Conservation (phyloP, 2,888 invertebrate species). For the Lasioglossum marginatum region DNA sequence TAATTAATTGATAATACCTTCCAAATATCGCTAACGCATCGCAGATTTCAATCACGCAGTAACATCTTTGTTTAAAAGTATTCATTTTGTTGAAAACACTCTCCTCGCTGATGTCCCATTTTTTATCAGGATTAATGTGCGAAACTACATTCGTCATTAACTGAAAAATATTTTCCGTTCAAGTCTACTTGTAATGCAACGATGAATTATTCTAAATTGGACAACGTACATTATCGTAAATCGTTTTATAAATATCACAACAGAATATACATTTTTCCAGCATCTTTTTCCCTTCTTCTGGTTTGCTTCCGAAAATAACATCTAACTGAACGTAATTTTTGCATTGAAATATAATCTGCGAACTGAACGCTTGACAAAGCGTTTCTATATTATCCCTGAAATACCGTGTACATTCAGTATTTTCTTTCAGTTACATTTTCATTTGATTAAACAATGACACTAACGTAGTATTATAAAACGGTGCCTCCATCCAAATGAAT, state of each 20-base stretch:
- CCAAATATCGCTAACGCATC: constrained; percentile 86
- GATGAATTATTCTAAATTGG: not conserved
- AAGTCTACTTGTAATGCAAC: not conserved
- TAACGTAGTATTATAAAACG: constrained; percentile 84
- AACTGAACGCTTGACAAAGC: constrained; percentile 85
- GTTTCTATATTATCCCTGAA: constrained; percentile 80
- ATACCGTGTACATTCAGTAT: constrained; percentile 1
- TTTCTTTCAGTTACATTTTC: not conserved
- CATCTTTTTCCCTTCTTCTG: constrained; percentile 83
- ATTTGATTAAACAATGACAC: not conserved
- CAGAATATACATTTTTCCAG: constrained; percentile 85
- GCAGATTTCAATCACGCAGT: constrained; percentile 86
- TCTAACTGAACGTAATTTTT: constrained; percentile 84
- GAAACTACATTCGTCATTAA: constrained; percentile 28
- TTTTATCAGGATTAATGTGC: constrained; percentile 67
- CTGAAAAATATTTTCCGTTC: constrained; percentile 42
- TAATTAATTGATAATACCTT: constrained; percentile 76
- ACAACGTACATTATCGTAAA: constrained; percentile 81
- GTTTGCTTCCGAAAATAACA: constrained; percentile 85
- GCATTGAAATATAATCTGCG: constrained; percentile 86
- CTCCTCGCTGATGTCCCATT: constrained; percentile 85
- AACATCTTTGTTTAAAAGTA: constrained; percentile 86
- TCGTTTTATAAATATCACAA: constrained; percentile 85
- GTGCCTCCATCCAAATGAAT: constrained; percentile 86
- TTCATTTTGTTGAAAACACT: constrained; percentile 86